phyloP scores from a whole-genome alignment of 2,888 invertebrate species.

The Chironomus tentans region DNA sequence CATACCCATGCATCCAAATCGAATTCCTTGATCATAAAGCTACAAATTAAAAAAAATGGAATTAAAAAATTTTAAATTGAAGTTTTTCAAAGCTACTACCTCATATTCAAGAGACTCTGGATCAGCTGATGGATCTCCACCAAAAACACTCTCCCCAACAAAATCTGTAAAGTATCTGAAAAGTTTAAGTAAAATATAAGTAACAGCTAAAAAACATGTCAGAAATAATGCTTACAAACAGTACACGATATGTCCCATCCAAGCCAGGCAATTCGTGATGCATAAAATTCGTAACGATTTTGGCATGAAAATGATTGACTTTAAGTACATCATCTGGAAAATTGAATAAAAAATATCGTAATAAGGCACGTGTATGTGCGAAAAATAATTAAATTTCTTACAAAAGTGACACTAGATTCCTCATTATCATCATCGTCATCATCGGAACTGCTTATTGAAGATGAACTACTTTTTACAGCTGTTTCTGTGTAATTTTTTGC shows the following conservation, averaged over 20 bases:
- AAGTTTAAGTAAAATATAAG: too few species aligned
- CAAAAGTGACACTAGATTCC: neutral
- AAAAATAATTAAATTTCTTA: neutral
- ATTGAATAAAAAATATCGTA: too few species aligned
- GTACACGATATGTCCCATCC: slow-evolving; percentile 60
- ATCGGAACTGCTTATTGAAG: slow-evolving; percentile 11
- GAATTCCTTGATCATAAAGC: slow-evolving; percentile 39
- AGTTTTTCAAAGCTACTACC: too few species aligned
- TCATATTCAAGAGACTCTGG: neutral
- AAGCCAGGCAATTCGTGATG: slow-evolving; percentile 53
- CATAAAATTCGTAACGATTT: slow-evolving; percentile 49
- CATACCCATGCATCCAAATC: slow-evolving; percentile 43
- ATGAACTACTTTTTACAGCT: neutral
- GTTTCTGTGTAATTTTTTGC: neutral
- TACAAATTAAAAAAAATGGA: slow-evolving; percentile 22
- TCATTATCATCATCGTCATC: neutral
- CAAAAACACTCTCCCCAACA: slow-evolving; percentile 53
- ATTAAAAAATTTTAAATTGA: too few species aligned
- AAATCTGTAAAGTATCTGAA: slow-evolving; percentile 61
- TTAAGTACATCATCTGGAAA: slow-evolving; percentile 40
- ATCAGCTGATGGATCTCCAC: slow-evolving; percentile 43
- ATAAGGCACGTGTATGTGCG: too few species aligned
- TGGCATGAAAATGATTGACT: slow-evolving; percentile 53
- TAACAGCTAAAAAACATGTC: too few species aligned
- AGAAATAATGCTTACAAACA: too few species aligned